Base-by-base conservation (phyloP, 2,888 invertebrate genomes). In the Ormyrus rosae region DNA sequence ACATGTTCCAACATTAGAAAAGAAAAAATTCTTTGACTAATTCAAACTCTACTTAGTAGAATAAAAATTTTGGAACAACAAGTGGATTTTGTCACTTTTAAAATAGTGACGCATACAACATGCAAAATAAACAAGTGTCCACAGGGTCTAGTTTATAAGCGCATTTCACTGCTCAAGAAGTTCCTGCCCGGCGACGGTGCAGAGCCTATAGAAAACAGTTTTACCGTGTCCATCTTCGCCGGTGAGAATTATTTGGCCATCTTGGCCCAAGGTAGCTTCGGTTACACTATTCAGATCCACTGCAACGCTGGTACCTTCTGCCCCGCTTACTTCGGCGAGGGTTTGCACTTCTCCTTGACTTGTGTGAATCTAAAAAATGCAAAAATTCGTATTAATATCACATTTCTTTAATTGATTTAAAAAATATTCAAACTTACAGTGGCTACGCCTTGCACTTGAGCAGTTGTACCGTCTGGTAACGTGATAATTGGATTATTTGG, bases 401-500 rank as follows among this genome's bases (percentile, higher is more conserved):
- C 0, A 4, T 58, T 58, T 58, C 58, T 61, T 61, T 34, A 34
- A 34, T 34, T 4, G 34, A 34, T 34, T 34, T 34, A 34, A 34
- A 34, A 34, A 34, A 34, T 34, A 34, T 34, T 4, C n/a, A 6
- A 69, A 88, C 91, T 91, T 89, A 93, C 92, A 84, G 94, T 94
- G 73, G 95, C 94, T 87, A 95, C 94, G 80, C 95, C 95, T 91
- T 96, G 95, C 81, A 98, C 97, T 92, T 98, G 98, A 75, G 98
- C 98, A 73, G 98, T 98, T 85, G 98, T 98, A 82, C 98, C 98
- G 91, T 98, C 98, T 0, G 98, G 97, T 89, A 98, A 93, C 65
- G 98, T 98, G 87, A 98, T 98, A 88, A 98, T 97, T 83, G 97
- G 96, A 92, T 96, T 97, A 91, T 95, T 96, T 75, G 97, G 97